Base-by-base conservation (phyloP, 1,140 invertebrate genomes). In the Neodiprion virginianus region DNA sequence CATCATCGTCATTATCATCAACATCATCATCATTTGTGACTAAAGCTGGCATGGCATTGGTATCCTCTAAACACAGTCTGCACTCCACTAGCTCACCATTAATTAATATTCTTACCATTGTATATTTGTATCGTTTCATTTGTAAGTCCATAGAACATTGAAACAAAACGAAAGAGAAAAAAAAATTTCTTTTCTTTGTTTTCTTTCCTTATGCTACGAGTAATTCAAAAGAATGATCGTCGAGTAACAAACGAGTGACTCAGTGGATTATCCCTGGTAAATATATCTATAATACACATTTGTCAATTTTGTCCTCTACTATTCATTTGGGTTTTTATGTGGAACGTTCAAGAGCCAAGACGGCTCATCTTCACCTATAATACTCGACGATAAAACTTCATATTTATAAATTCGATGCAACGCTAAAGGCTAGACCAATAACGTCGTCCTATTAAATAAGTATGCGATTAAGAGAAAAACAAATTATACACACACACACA, bases 61-160 rank as follows among this genome's bases (percentile, higher is more conserved):
- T 88, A 88, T 88, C 87, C 87, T 87, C 87, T 86, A 88, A 88
- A 88, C 87, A 88, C 87, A 88, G 87, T 88, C 86, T 88, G 87
- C 87, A 88, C 87, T 88, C 87, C 87, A 88, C 87, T 88, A 88
- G 87, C 84, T 88, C 84, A 87, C 85, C 85, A 86, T 82, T 12
- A 12, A 12, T 61, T 12, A 61, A 61, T 84, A 78, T 86, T 86
- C 84, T 87, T 87, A 87, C 79, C 80, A 82, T 67, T 84, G n/a
- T 86, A 85, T 79, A 82, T 74, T 79, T 80, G 79, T 79, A 79
- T 72, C 66, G 11, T 69, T 74, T 75, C 47, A 78, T 80, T 76
- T 78, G 77, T 83, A 84, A 85, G 83, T 84, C 83, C 84, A 85
- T 40, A 85, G 74, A 82, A 69, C 12, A 69, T 10, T 12, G 83